Conservation (phyloP, 92 coral and sea anemone genomes). For the Porites cylindrica region DNA sequence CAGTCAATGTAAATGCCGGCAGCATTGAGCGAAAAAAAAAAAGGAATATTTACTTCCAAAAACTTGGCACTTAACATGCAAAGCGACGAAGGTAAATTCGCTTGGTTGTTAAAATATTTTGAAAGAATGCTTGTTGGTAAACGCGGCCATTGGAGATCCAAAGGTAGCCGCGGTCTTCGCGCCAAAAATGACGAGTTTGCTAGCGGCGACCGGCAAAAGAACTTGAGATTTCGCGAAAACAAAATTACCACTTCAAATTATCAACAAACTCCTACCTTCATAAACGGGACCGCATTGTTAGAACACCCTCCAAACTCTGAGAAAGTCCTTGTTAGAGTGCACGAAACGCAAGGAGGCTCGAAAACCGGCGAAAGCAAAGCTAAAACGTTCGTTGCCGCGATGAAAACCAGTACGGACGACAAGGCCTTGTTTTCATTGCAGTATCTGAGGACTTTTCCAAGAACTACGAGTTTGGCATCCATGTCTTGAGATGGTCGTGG, state of each 20-base stretch:
- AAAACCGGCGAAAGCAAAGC: slow-evolving; percentile 59
- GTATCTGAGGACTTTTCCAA: slow-evolving; percentile 22
- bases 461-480: slow-evolving; percentile 10
- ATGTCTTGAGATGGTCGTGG: not conserved
- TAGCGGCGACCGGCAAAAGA: not conserved
- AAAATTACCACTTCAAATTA: slow-evolving; percentile 31
- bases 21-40: too few relatives aligned
- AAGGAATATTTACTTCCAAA: too few relatives aligned
- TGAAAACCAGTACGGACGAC: slow-evolving; percentile 7
- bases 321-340: slow-evolving; percentile 75
- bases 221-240: not conserved
- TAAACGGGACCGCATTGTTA: slow-evolving; percentile 44
- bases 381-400: slow-evolving; percentile 43
- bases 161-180: not conserved
- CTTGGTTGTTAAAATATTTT: too few relatives aligned
- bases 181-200: not conserved
- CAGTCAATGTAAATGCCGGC: too few relatives aligned
- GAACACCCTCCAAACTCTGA: slow-evolving; percentile 64
- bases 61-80: not conserved
- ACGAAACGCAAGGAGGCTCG: slow-evolving; percentile 80
- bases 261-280: slow-evolving; percentile 67
- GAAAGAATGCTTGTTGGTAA: not conserved
- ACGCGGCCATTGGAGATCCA: not conserved
- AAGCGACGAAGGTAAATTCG: not conserved
- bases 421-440: slow-evolving; percentile 26